Conservation (phyloP, 2,888 invertebrate genomes). For the Microplitis deprimator region DNA sequence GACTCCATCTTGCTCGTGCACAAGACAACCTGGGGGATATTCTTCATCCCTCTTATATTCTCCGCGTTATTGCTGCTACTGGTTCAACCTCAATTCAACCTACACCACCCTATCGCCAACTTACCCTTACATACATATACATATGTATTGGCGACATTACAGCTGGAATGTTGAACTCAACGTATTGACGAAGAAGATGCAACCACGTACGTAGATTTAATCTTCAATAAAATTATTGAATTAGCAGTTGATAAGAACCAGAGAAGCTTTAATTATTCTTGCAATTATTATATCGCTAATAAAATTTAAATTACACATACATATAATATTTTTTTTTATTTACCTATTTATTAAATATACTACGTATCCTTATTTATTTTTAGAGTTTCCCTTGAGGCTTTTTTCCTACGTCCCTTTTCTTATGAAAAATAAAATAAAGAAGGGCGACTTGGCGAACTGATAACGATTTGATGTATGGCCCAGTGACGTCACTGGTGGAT, state of each 20-base stretch:
- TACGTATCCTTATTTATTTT: background rate
- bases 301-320: no score
- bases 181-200: background rate
- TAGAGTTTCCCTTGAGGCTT: slow-evolving; percentile 29
- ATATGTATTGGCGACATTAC: background rate
- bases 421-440: slow-evolving; percentile 38
- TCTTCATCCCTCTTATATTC: slow-evolving; percentile 14
- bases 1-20: slow-evolving; percentile 49
- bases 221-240: background rate
- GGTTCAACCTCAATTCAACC: background rate
- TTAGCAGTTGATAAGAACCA: background rate
- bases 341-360: background rate
- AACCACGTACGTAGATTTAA: background rate
- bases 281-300: background rate
- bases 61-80: background rate
- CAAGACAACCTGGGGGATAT: slow-evolving; percentile 38
- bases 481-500: slow-evolving; percentile 57
- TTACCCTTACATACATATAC: background rate
- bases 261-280: background rate
- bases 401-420: slow-evolving; percentile 40
- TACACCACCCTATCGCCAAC: background rate
- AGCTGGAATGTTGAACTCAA: background rate
- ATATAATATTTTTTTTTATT: no score
- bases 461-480: slow-evolving; percentile 70
- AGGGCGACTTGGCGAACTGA: slow-evolving; percentile 63